These are phyloP conservation scores for Phocoena sinus DNA, from an alignment of 2,113 vertebrate species.

Conservation along the genomic window DNA sequence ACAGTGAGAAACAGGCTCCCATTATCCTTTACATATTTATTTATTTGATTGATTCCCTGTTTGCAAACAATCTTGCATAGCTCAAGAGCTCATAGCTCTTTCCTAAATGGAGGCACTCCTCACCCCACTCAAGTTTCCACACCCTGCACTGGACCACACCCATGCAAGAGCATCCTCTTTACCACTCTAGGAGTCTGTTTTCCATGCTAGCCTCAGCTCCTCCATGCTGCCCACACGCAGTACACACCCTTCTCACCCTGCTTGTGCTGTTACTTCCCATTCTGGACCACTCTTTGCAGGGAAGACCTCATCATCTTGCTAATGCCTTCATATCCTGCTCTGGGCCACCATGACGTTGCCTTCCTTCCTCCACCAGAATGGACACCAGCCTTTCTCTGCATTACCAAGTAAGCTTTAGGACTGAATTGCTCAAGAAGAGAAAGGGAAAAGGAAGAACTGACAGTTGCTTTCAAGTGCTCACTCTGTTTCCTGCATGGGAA, in stretches of 20 bases:
- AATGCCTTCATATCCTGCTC: neutral
- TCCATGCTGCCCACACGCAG: neutral
- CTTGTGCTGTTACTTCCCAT: neutral
- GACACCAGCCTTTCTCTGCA: neutral
- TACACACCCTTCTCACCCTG: neutral
- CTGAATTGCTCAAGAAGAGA: neutral
- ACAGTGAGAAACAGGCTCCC: neutral
- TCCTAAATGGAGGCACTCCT: neutral
- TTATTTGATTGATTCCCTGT: neutral
- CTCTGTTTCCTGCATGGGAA: neutral
- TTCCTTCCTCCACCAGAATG: neutral
- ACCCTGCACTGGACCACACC: neutral
- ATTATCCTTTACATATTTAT: neutral
- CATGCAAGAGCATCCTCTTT: neutral
- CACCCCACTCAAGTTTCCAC: neutral
- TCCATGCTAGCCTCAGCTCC: rapidly evolving
- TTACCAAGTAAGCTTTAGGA: neutral
- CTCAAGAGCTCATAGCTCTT: neutral
- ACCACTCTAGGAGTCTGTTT: neutral
- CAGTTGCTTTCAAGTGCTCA: neutral
- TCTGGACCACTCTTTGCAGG: neutral
- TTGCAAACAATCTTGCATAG: neutral
- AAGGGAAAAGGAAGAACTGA: neutral
- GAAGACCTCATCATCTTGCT: neutral
- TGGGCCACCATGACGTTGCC: neutral